phyloP scores from a whole-genome alignment of 2,113 vertebrate species.

The Hystrix brachyura region DNA sequence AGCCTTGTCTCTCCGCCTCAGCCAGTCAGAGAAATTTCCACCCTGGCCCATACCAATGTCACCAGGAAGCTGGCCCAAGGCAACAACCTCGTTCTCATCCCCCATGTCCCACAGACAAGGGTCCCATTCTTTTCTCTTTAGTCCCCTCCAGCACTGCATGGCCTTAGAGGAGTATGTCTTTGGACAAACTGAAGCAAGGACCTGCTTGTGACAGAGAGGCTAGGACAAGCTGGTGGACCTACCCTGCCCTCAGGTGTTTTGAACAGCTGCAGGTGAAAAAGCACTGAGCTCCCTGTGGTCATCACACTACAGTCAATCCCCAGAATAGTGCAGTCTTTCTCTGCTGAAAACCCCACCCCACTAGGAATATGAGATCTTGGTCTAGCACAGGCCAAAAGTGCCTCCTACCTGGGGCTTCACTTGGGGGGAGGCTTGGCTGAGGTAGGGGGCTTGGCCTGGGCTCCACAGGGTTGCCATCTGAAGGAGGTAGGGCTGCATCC shows the following conservation, averaged over 20 bases:
- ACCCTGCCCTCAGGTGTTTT: too few species aligned
- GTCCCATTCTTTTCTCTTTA: not conserved
- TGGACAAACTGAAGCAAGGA: not conserved
- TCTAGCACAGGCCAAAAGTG: not conserved
- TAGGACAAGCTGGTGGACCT: not conserved
- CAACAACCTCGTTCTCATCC: not conserved
- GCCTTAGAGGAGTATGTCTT: not conserved
- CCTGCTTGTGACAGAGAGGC: not conserved
- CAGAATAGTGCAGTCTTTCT: rapidly evolving
- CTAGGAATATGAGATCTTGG: not conserved
- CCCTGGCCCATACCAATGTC: not conserved
- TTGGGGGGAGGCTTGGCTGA: conserved; percentile 55
- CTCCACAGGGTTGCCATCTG: not conserved
- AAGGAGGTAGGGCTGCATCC: conserved; percentile 25
- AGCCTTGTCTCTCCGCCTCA: not conserved
- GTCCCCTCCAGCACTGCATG: not conserved
- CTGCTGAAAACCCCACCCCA: not conserved
- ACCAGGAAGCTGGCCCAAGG: not conserved
- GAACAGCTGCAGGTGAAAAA: not conserved
- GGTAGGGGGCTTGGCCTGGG: conserved; percentile 66
- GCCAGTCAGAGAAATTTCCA: not conserved
- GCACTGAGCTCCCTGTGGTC: not conserved
- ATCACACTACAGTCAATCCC: rapidly evolving
- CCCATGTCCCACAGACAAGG: not conserved
- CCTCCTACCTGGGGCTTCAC: conserved; percentile 85